Evolutionary conservation across 2,797 vertebrate species (phyloP), one percentile per base, ranked within the genome.

Genomic region (Myripristis jacobus): DNA sequence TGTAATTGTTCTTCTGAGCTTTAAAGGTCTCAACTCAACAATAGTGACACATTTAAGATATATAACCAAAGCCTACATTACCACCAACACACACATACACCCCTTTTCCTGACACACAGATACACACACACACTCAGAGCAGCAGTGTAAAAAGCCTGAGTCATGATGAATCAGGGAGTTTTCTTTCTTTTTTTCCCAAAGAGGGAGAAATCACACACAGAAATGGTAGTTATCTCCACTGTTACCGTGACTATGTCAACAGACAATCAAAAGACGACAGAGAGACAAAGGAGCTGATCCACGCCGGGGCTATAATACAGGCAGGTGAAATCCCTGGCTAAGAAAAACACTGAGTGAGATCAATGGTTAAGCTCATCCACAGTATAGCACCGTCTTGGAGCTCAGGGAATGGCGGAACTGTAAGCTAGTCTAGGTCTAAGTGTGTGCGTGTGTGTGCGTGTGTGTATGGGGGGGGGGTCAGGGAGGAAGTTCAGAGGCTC

Each of bases 81-180:
- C 64, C 60, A 52, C 21, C n/a, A 50, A 64, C 38, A 21, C 56
- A 64, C 55, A 61, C 36, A 53, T 19, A 73, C 31, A 16, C 68
- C 27, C 19, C 47, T 36, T 34, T 44, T 48, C n/a, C 52, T 52
- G 22, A 31, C 29, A 31, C 29, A 31, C 29, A 31, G 5, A 31
- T 8, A 34, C 43, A n/a, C 58, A 53, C 60, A 56, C 41, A 61
- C 34, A 62, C 44, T 50, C 60, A 62, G 16, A 15, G 15, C 64
- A 74, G 71, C 73, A 75, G 72, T 10, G 59, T 72, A 80, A 88
- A 89, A 82, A 43, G 21, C 76, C 87, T 88, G 84, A 88, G 86
- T 91, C 90, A 89, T 88, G 83, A 81, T 91, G 87, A 89, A 61
- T 86, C 73, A 63, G 73, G 36, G 24, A 57, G 4, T 67, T 70